Evolutionary conservation across 2,888 invertebrate genomes (phyloP), one percentile per base, ranked within the genome.

Genomic region (Drosophila peninsularis): DNA sequence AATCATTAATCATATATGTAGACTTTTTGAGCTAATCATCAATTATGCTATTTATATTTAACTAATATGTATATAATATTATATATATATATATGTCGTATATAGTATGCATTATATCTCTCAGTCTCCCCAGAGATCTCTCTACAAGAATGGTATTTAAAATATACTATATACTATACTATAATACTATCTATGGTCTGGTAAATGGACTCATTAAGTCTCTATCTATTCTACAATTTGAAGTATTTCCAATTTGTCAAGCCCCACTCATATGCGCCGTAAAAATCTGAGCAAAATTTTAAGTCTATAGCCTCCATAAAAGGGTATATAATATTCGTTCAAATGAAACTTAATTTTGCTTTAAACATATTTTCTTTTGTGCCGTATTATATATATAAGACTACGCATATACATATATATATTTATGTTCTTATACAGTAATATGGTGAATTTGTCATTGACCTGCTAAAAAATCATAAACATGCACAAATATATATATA

Each of bases 391-490:
- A 49, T 19, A 47, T 41, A 6, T n/a, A n/a, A 39, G 39, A 39
- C 6, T 21, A 19, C 13, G 13, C 4, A 10, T 50, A 21, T 21
- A 9, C 5, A 14, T 21, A 17, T 13, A 19, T 34, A 49, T 47
- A 30, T 21, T 61, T 72, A 61, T 64, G 45, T 75, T 47, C 45
- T 17, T 47, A 56, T 62, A 68, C 44, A 39, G 50, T 27, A 62
- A 50, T 58, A 24, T 66, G 68, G 39, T 57, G 66, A 72, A 72
- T 87, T 87, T 89, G 89, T 84, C 88, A 84, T 87, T 83, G 83
- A 83, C 83, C 83, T 44, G 73, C 24, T 81, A 81, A 81, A 77
- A 70, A 71, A 58, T 52, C 63, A 62, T 49, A 66, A 71, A 64
- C 41, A 36, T 45, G 14, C 44, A 36, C 13, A 44, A 19, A 44